Base-by-base conservation (phyloP, 2,113 vertebrate species). In the Phrynosoma blainvillii region DNA sequence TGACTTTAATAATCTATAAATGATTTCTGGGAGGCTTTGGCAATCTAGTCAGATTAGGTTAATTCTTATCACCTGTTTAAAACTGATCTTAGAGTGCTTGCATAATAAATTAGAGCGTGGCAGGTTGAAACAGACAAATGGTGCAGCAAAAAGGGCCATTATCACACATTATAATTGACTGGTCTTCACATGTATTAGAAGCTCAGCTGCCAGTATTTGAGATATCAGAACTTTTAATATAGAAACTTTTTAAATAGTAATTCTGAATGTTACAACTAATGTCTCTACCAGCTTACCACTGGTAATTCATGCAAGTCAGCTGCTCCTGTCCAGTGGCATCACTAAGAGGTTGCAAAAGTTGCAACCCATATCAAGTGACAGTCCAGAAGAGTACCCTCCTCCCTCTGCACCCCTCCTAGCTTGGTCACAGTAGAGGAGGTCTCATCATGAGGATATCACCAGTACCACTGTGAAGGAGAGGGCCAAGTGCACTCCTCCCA, bases 1-100 rank as follows among this genome's bases (percentile, higher is more conserved):
- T 89, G 85, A 59, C 77, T 85, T 56, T 59, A 87, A 81, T 87
- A 47, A 71, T 21, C 52, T 59, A 32, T 59, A 79, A 36, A 18
- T 79, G 66, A 70, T 80, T 47, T 80, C 66, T 47, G 23, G 21
- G 20, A 86, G 27, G 75, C 16, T 70, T 71, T 56, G 47, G 27
- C 14, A 87, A 54, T 79, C 27, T 36, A 80, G 65, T 73, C n/a
- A 80, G 32, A 77, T 76, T 85, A 59, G 7, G 2, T 70, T 71
- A 80, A 79, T 79, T 59, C 47, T 87, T 42, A 73, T 62, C 4
- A 32, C 65, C 52, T 70, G 40, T 62, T 75, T 78, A 84, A 65
- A 73, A 23, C 23, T 70, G 70, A 68, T 82, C 20, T 59, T 23
- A 65, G 16, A 56, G 54, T 62, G 32, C 30, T 78, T 40, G 62